Conservation (phyloP, 2,888 invertebrate species). For the Dicycla oo region DNA sequence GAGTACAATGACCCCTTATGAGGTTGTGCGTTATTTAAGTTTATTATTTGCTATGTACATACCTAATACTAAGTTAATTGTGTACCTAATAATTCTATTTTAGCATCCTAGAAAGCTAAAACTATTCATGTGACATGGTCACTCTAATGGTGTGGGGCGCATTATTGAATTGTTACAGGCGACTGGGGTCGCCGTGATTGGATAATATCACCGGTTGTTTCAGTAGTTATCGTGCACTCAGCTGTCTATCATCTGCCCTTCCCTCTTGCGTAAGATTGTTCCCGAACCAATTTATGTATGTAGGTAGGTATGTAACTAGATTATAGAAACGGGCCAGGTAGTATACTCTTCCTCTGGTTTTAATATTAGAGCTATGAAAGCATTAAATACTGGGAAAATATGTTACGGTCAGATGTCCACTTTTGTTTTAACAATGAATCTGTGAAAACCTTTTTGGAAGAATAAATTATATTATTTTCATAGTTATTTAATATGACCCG, state of each 20-base stretch:
- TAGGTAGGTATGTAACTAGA: conserved; percentile 5
- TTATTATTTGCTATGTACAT: too few species aligned
- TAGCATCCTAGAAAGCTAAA: not conserved
- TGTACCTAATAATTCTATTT: too few species aligned
- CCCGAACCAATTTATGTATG: conserved; percentile 48
- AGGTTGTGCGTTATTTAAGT: too few species aligned
- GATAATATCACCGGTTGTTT: conserved; percentile 75
- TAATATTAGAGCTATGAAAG: not conserved
- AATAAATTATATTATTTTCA: too few species aligned
- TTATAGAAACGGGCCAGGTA: conserved; percentile 1
- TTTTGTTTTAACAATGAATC: not conserved
- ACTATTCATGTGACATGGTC: conserved; percentile 32
- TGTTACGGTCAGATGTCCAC: not conserved
- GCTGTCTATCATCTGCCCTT: conserved; percentile 63
- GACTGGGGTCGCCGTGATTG: conserved; percentile 79
- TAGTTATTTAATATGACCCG: too few species aligned
- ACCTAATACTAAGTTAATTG: too few species aligned
- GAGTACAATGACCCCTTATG: too few species aligned
- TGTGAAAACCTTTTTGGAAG: not conserved
- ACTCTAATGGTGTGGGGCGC: conserved; percentile 60
- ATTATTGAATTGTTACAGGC: conserved; percentile 76
- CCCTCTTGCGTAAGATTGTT: conserved; percentile 71
- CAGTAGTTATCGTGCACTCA: conserved; percentile 56
- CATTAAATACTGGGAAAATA: not conserved
- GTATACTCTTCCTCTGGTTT: not conserved